Evolutionary conservation across 2,888 invertebrate species (phyloP).

Genomic region (Malacosoma neustria): DNA sequence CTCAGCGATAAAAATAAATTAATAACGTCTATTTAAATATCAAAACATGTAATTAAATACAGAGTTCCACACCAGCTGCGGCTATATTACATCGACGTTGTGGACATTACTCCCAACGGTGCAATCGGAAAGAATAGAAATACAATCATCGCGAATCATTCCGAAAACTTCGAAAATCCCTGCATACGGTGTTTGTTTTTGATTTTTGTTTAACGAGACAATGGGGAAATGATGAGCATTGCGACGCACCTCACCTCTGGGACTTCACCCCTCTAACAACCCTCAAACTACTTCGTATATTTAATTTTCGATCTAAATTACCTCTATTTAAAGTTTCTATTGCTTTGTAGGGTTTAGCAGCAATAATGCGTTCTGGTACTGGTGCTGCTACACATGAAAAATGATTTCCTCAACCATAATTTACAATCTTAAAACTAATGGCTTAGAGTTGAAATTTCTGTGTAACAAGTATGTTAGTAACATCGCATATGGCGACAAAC

Average conservation of each 20-base stretch:
- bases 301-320: no score
- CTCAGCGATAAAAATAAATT: no score
- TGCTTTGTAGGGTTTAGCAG: no score
- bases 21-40: no score
- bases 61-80: no score
- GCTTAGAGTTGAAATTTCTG: constrained; percentile 34
- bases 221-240: constrained; percentile 74
- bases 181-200: constrained; percentile 67
- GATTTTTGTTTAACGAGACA: constrained; percentile 75
- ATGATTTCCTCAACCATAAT: constrained; percentile 22
- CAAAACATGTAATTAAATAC: no score
- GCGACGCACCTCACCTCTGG: constrained; percentile 64
- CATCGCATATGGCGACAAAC: constrained; percentile 70
- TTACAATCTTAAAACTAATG: constrained; percentile 31
- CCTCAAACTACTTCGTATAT: no score
- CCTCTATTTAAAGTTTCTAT: no score
- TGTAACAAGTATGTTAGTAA: constrained; percentile 15
- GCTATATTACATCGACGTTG: neutral
- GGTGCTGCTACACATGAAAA: neutral
- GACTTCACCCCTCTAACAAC: constrained; percentile 60
- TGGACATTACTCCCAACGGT: constrained; percentile 30
- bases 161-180: constrained; percentile 64
- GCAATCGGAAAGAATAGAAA: constrained; percentile 49
- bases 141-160: constrained; percentile 54
- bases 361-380: no score